Evolutionary conservation across 2,113 vertebrate species (phyloP), one percentile per base, ranked within the genome.

Genomic region (Phalacrocorax pelagicus): DNA sequence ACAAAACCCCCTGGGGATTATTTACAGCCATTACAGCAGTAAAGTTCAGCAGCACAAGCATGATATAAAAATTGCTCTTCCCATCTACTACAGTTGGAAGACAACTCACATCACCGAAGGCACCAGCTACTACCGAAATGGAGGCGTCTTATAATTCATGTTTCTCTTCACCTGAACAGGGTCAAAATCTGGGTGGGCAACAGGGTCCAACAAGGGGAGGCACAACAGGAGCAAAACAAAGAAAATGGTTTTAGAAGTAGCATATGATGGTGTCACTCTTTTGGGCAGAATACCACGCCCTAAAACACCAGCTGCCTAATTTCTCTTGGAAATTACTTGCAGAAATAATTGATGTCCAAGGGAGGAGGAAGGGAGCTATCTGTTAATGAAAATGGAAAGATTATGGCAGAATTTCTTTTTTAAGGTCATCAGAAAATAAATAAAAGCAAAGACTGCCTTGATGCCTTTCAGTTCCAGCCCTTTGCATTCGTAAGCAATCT

Each of bases 401-500:
- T 88, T 90, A 86, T 61, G 67, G 69, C 72, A 86, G 61, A 94
- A 83, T 34, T 75, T 70, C 63, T 81, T 93, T 81, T 71, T 61
- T 89, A 92, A 91, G 66, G 78, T 90, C 54, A 85, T 52, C 67
- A 80, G 51, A 92, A 94, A 92, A 81, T 40, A 92, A 94, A 95
- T 84, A 90, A 91, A 92, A 85, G 63, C 44, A 89, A 86, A 91
- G 95, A 36, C 51, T 77, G 92, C 75, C 74, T 80, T 67, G 54
- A 95, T 85, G 91, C 59, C 74, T 95, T 95, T 96, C 95, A 88
- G 72, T 90, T 96, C 82, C 93, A 96, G 75, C 92, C 88, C 85
- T 96, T 88, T 87, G 80, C 85, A 82, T 95, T 93, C 90, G 74
- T 96, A 85, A 97, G 95, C 67, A 83, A 92, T 97, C 82, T 81